Percentiles rank a stretch among this genome's conserved stretches.
These are phyloP conservation scores for Epizoanthus fatuus DNA, from an alignment of 92 coral and sea anemone species.

Conservation along the genomic window DNA sequence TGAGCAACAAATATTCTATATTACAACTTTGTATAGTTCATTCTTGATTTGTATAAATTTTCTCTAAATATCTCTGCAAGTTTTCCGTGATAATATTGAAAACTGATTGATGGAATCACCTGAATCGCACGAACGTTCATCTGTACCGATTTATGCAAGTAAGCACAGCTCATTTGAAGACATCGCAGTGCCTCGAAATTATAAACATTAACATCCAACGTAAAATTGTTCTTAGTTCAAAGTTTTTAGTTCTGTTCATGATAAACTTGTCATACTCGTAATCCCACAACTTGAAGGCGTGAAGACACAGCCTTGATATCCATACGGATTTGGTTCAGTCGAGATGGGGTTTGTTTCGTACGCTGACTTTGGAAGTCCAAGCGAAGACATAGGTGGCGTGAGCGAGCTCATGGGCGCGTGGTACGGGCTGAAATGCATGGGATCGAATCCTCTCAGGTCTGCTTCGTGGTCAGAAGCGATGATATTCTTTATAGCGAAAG, in stretches of 20 bases:
- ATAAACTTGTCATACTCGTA: constrained; percentile 86
- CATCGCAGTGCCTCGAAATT: constrained; percentile 1
- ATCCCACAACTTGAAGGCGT: constrained; percentile 94
- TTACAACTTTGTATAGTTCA: constrained; percentile 41
- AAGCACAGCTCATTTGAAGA: constrained; percentile 18
- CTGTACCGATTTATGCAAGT: constrained; percentile 13
- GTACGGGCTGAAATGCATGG: constrained; percentile 99
- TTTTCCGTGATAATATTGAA: constrained; percentile 13
- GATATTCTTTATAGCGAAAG: constrained; percentile 99
- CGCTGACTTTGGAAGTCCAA: constrained; percentile 89
- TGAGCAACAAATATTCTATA: constrained; percentile 44
- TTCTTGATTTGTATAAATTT: constrained; percentile 43
- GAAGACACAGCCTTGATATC: constrained; percentile 91
- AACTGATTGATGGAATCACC: constrained; percentile 31
- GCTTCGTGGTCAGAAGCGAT: constrained; percentile 99
- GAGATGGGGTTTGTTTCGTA: constrained; percentile 83
- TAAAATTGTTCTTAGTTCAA: constrained; percentile 28
- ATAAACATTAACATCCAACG: constrained; percentile 26
- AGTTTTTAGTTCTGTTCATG: constrained; percentile 75
- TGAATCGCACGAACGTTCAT: constrained; percentile 20
- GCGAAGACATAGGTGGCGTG: constrained; percentile 89
- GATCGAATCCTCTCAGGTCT: constrained; percentile 97
- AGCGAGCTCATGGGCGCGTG: constrained; percentile 82
- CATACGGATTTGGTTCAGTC: constrained; percentile 85
- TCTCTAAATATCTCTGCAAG: constrained; percentile 41